Conservation (phyloP, 2,113 vertebrate species). For the Scomber scombrus region DNA sequence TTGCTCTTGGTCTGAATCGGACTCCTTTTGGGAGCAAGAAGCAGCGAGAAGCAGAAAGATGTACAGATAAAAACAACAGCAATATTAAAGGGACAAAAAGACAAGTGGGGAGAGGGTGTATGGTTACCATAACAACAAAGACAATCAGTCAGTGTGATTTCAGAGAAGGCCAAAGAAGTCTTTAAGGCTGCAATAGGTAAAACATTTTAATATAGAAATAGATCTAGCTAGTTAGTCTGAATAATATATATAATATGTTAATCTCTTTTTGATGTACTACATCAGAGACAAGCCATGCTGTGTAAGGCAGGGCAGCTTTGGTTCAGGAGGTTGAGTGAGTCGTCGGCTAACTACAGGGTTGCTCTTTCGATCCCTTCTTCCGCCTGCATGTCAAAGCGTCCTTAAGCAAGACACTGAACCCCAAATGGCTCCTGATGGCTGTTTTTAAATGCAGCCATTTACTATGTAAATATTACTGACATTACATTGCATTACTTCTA, state of each 20-base stretch:
- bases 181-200: neutral
- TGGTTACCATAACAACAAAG: conserved; percentile 69
- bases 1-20: conserved; percentile 96
- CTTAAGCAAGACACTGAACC: too few relatives aligned
- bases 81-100: conserved; percentile 66
- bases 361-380: too few relatives aligned
- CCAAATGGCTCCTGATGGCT: too few relatives aligned
- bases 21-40: conserved; percentile 93
- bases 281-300: neutral
- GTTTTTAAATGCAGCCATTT: too few relatives aligned
- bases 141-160: conserved; percentile 49
- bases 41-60: conserved; percentile 80
- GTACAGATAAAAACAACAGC: conserved; percentile 77
- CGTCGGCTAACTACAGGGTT: too few relatives aligned
- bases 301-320: too few relatives aligned
- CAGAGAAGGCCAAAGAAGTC: neutral
- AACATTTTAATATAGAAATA: neutral
- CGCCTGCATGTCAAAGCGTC: too few relatives aligned
- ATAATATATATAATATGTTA: neutral
- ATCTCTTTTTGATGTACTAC: neutral
- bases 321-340: too few relatives aligned
- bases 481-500: too few relatives aligned
- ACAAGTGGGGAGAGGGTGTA: conserved; percentile 84
- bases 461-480: too few relatives aligned
- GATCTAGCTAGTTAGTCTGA: neutral